phyloP scores from a whole-genome alignment of 2,888 invertebrate species.

The Hirtodrosophila histrioides region DNA sequence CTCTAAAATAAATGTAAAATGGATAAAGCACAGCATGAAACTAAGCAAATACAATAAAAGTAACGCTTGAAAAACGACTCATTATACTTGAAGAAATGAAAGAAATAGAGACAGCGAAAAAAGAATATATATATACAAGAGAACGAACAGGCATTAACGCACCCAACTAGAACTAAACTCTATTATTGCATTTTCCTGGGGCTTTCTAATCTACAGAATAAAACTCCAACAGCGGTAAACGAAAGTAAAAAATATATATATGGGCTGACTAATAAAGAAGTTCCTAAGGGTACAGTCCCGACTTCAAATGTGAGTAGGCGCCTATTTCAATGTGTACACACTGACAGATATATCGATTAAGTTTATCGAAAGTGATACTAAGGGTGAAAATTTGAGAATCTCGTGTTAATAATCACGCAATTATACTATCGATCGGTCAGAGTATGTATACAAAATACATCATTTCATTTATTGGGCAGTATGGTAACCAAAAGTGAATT shows the following conservation, averaged over 20 bases:
- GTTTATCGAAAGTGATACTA: neutral
- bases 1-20: conserved; percentile 25
- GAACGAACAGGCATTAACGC: conserved; percentile 38
- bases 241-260: neutral
- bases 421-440: too few relatives aligned
- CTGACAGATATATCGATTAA: conserved; percentile 1
- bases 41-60: conserved; percentile 28
- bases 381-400: too few relatives aligned
- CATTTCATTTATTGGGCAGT: too few relatives aligned
- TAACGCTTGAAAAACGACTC: conserved; percentile 7
- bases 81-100: conserved; percentile 4
- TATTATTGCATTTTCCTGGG: conserved; percentile 16
- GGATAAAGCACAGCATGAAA: conserved; percentile 45
- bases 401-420: too few relatives aligned
- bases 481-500: too few relatives aligned
- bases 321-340: conserved; percentile 4
- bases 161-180: conserved; percentile 30
- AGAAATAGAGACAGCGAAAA: conserved; percentile 4
- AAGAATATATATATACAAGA: conserved; percentile 29
- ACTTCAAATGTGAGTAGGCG: neutral
- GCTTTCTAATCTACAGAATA: conserved; percentile 29
- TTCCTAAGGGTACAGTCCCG: neutral
- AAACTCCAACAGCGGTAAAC: conserved; percentile 17
- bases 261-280: conserved; percentile 2
- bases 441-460: too few relatives aligned